A percentile compares a stretch with the other conserved stretches of the same genome.
Evolutionary conservation across 1,140 invertebrate genomes (phyloP).

Genomic region (Mycetomoellerius zeteki): DNA sequence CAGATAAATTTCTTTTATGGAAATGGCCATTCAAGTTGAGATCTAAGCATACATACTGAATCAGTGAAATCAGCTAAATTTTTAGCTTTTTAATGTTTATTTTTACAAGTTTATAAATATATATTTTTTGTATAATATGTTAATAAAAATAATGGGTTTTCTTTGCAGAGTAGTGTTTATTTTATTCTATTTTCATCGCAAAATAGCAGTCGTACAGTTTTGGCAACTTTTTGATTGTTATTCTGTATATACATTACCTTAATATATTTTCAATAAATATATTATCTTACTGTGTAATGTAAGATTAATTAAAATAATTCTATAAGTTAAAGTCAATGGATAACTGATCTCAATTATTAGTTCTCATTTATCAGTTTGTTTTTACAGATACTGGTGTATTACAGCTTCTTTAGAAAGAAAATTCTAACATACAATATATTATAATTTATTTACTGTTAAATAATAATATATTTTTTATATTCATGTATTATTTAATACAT

Average conservation of each 20-base stretch:
- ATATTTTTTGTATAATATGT: not conserved
- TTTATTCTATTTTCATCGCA: not conserved
- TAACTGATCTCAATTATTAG: not conserved
- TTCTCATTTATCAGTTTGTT: not conserved
- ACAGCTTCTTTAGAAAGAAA: not conserved
- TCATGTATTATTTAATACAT: conserved; percentile 2
- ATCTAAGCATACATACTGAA: not conserved
- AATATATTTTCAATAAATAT: not conserved
- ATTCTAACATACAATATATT: not conserved
- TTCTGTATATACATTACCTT: not conserved
- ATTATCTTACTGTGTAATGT: not conserved
- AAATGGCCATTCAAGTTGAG: not conserved
- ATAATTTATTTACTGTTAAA: not conserved
- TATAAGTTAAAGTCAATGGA: not conserved
- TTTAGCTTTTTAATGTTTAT: not conserved
- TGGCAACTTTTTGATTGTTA: not conserved
- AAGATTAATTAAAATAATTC: conserved; percentile 1
- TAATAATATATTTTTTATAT: not conserved
- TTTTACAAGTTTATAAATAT: not conserved
- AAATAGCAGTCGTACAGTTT: not conserved
- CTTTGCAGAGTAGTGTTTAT: not conserved
- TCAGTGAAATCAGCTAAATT: not conserved
- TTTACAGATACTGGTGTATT: not conserved
- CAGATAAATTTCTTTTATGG: not conserved
- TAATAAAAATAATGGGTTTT: not conserved